phyloP scores from a whole-genome alignment of 2,888 invertebrate genomes.

The Morpho achilles region DNA sequence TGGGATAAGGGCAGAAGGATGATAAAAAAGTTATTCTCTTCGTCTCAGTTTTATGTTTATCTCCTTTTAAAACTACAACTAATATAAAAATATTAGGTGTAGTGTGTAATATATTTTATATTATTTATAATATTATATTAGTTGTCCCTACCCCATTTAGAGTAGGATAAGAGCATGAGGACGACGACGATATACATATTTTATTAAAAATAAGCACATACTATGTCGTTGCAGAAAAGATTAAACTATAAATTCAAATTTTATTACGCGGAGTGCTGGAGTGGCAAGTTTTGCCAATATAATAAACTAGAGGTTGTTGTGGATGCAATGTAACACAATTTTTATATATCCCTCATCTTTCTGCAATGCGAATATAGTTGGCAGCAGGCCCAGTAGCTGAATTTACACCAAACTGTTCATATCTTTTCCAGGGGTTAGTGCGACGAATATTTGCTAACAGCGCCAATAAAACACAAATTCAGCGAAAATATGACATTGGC shows the following conservation, averaged over 20 bases:
- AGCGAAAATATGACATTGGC: constrained; percentile 18
- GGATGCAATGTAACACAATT: constrained; percentile 38
- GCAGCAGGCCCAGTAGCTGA: constrained; percentile 49
- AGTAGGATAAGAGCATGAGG: no score
- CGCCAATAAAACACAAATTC: constrained; percentile 31
- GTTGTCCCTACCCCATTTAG: no score
- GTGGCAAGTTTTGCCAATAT: constrained; percentile 5
- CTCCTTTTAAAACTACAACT: no score
- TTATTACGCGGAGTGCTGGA: not conserved
- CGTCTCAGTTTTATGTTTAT: no score
- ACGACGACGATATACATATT: no score
- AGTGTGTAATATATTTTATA: no score
- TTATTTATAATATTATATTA: no score
- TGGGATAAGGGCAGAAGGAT: no score
- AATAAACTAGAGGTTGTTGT: constrained; percentile 21
- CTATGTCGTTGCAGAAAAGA: no score
- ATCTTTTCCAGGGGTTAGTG: constrained; percentile 36
- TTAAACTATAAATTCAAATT: not conserved
- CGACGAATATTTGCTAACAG: constrained; percentile 33
- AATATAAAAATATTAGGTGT: no score
- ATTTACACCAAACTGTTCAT: constrained; percentile 47
- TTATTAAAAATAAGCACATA: no score
- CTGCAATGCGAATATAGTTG: constrained; percentile 58
- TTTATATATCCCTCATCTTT: constrained; percentile 56
- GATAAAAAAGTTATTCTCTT: no score